Percentiles rank a stretch among this genome's conserved stretches.
These are phyloP conservation scores for Gallinago solitaria DNA, from an alignment of 2,797 vertebrate species.

Conservation along the genomic window DNA sequence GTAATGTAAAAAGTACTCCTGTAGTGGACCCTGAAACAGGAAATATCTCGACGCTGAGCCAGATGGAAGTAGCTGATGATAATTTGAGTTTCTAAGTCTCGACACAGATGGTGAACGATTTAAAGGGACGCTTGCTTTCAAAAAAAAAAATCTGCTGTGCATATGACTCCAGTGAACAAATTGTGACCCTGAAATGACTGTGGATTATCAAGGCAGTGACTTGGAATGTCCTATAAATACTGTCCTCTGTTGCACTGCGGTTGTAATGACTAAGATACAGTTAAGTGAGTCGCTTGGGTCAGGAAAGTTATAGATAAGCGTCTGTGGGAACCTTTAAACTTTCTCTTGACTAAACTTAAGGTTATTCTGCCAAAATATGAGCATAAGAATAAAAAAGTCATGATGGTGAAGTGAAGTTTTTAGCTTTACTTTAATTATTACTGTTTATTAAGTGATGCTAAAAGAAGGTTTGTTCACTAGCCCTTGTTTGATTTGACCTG, in stretches of 20 bases:
- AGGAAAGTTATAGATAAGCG: not conserved
- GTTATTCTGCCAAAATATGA: not conserved
- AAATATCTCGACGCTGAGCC: not conserved
- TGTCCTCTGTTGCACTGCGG: not conserved
- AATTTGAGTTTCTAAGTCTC: not conserved
- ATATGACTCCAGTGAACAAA: not conserved
- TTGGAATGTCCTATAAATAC: not conserved
- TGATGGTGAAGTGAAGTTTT: not conserved
- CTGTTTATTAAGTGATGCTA: not conserved
- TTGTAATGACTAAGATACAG: rapidly evolving
- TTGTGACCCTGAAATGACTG: not conserved
- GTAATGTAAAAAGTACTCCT: not conserved
- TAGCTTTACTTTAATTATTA: not conserved
- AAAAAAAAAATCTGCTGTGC: not conserved
- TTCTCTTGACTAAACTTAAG: not conserved
- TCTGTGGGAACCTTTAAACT: not conserved
- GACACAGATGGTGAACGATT: not conserved
- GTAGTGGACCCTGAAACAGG: not conserved
- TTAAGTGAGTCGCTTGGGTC: not conserved
- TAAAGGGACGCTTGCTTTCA: not conserved
- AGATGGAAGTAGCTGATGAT: slow-evolving; percentile 33
- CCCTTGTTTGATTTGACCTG: not conserved
- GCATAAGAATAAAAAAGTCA: rapidly evolving
- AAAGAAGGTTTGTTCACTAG: not conserved
- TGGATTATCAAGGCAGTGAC: not conserved